These are phyloP conservation scores for Rhinolophus sinicus DNA, from an alignment of 2,113 vertebrate species.

Conservation along the genomic window DNA sequence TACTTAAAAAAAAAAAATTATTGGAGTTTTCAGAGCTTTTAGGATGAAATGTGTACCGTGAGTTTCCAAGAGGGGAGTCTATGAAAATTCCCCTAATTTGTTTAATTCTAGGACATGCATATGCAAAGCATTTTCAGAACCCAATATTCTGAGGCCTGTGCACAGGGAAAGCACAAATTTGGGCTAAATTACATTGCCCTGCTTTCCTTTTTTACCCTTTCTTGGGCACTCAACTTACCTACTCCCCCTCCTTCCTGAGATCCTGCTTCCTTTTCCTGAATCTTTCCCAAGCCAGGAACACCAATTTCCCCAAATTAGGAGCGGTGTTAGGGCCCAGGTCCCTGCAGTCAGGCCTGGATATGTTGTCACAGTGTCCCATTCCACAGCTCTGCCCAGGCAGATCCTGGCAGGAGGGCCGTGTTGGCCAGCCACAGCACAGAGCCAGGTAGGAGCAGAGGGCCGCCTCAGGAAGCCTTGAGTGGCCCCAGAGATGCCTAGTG, in stretches of 20 bases:
- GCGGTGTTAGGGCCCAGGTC: neutral
- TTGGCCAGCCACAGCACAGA: neutral
- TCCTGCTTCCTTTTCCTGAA: neutral
- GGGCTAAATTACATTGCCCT: neutral
- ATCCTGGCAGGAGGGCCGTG: neutral
- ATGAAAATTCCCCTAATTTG: neutral
- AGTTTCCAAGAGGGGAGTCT: neutral
- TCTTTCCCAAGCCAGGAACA: neutral
- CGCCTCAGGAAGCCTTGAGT: neutral
- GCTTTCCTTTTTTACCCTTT: neutral
- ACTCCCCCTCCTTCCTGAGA: neutral
- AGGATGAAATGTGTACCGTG: neutral
- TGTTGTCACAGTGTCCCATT: neutral
- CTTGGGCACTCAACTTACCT: neutral
- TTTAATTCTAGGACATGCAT: neutral
- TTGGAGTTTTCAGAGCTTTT: neutral
- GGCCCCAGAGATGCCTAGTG: too few relatives aligned
- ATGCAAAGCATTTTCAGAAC: neutral
- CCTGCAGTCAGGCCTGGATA: neutral
- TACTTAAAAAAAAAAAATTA: neutral
- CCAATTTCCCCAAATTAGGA: slow-evolving; percentile 39
- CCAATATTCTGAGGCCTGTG: neutral
- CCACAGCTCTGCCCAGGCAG: neutral
- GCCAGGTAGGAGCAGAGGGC: neutral
- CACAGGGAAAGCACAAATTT: neutral